Percentiles rank a stretch among this genome's conserved stretches.
phyloP scores from a whole-genome alignment of 1,140 invertebrate species.

The Arctopsyche grandis region DNA sequence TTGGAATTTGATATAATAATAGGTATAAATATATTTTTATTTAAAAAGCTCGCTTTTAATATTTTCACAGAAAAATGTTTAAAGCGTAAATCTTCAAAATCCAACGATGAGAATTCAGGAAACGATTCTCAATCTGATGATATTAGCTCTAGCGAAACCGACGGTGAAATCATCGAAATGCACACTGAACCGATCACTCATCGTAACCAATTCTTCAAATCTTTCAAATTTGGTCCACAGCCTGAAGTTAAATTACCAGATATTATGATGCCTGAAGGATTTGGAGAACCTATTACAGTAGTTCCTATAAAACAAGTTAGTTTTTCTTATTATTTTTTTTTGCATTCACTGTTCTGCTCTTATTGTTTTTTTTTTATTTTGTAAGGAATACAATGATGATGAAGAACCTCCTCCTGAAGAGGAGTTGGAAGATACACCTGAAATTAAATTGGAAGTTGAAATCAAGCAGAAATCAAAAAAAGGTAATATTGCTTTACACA shows the following conservation, averaged over 20 bases:
- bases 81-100: conserved; percentile 12
- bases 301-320: conserved; percentile 52
- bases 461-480: conserved; percentile 44
- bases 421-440: conserved; percentile 28
- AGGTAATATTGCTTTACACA: conserved; percentile 10
- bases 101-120: background rate
- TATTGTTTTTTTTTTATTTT: background rate
- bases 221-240: conserved; percentile 46
- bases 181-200: conserved; percentile 19
- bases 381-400: conserved; percentile 52
- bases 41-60: background rate
- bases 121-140: conserved; percentile 15
- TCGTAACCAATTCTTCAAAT: conserved; percentile 47
- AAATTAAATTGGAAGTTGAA: conserved; percentile 43
- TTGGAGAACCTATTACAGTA: conserved; percentile 49
- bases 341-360: background rate
- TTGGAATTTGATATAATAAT: background rate
- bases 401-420: conserved; percentile 35
- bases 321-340: background rate
- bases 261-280: conserved; percentile 47
- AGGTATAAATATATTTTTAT: background rate
- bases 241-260: conserved; percentile 31
- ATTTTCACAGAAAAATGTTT: background rate
- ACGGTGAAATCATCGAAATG: conserved; percentile 28
- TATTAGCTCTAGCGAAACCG: conserved; percentile 41